A percentile compares a stretch with the other conserved stretches of the same genome.
Conservation (phyloP, 2,888 invertebrate species). For the Drosophila tripunctata region DNA sequence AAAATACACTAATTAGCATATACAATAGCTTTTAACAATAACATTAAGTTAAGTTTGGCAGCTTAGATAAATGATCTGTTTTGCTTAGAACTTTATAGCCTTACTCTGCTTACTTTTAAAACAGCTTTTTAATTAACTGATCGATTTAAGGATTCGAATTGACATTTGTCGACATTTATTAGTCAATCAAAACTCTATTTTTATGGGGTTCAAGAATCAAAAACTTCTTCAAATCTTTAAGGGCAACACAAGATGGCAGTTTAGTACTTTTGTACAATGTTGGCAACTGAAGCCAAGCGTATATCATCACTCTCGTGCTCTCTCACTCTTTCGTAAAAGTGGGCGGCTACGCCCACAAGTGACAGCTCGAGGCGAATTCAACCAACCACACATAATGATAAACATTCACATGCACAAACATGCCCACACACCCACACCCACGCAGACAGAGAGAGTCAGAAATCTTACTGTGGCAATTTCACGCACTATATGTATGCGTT, state of each 20-base stretch:
- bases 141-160: neutral
- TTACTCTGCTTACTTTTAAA: too few species aligned
- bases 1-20: constrained; percentile 5
- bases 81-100: too few species aligned
- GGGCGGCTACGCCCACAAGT: constrained; percentile 28
- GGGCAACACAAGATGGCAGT: constrained; percentile 2
- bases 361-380: constrained; percentile 40
- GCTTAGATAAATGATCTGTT: neutral
- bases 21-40: too few species aligned
- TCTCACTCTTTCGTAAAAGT: neutral
- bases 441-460: neutral
- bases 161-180: neutral
- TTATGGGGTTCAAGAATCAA: neutral
- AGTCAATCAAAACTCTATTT: neutral
- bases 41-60: neutral
- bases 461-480: constrained; percentile 51
- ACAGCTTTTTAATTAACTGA: too few species aligned
- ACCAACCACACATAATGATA: constrained; percentile 43
- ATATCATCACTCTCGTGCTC: constrained; percentile 1
- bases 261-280: neutral
- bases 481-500: constrained; percentile 49
- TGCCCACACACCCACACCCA: neutral
- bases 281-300: neutral
- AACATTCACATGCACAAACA: constrained; percentile 33
- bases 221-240: neutral